A percentile compares a stretch with the other conserved stretches of the same genome.
Evolutionary conservation across 2,888 invertebrate genomes (phyloP).

Genomic region (Cartodere bifasciata): DNA sequence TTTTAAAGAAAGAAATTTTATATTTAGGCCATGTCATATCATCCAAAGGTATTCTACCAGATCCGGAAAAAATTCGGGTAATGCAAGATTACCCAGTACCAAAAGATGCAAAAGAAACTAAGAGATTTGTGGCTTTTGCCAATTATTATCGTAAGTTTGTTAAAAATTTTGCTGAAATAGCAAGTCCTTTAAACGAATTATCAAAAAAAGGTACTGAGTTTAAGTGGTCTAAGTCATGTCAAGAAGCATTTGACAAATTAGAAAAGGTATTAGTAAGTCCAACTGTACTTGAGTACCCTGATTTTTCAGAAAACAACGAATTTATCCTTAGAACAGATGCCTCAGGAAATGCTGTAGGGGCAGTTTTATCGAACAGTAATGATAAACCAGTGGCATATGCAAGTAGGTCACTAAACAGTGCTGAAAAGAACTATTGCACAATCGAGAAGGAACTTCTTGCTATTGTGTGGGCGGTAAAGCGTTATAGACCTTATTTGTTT

Average conservation of each 20-base stretch:
- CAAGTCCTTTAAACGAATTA: too few species aligned
- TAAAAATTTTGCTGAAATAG: conserved; percentile 11
- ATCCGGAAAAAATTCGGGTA: conserved; percentile 12
- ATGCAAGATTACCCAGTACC: conserved; percentile 14
- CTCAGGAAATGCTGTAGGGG: conserved; percentile 11
- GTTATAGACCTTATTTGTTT: conserved; percentile 15
- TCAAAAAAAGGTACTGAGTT: too few species aligned
- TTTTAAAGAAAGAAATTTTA: too few species aligned
- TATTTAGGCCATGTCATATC: too few species aligned
- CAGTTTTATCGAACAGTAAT: conserved; percentile 13
- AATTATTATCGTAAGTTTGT: conserved; percentile 15
- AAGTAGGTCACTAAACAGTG: conserved; percentile 10
- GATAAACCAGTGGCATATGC: conserved; percentile 6
- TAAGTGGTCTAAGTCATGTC: conserved; percentile 13
- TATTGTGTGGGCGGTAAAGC: conserved; percentile 15
- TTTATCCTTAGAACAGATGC: conserved; percentile 14
- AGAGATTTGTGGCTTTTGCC: conserved; percentile 16
- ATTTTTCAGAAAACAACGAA: conserved; percentile 11
- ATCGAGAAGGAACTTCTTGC: too few species aligned
- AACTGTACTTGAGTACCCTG: conserved; percentile 12
- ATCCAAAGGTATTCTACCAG: conserved; percentile 16
- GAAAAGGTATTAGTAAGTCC: conserved; percentile 10
- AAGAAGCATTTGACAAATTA: conserved; percentile 13
- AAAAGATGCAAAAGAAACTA: conserved; percentile 13
- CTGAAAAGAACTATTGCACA: conserved; percentile 12